Conservation (phyloP, 2,113 vertebrate genomes). For the Oryzias woworae region DNA sequence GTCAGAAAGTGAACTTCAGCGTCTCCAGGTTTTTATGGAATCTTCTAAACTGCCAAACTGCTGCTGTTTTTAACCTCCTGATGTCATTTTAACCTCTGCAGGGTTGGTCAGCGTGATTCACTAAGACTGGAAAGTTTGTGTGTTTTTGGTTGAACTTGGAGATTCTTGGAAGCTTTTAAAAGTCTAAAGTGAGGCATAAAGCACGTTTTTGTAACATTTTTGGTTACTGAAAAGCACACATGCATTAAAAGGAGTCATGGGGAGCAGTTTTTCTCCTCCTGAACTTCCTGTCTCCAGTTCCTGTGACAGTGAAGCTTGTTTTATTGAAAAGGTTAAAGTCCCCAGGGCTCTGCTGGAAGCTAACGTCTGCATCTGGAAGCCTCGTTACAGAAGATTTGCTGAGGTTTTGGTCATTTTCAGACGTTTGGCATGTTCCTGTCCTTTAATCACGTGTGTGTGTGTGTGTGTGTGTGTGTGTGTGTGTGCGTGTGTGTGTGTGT, state of each 20-base stretch:
- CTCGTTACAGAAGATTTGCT: slow-evolving; percentile 1
- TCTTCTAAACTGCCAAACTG: too few species aligned
- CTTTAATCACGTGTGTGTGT: not conserved
- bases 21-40: too few species aligned
- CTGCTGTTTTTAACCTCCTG: not conserved
- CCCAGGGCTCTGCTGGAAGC: not conserved
- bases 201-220: not conserved
- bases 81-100: slow-evolving; percentile 47
- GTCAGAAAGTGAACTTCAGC: too few species aligned
- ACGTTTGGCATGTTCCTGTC: not conserved
- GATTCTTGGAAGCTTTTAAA: slow-evolving; percentile 16
- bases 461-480: not conserved
- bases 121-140: slow-evolving; percentile 49
- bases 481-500: not conserved
- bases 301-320: not conserved
- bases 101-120: slow-evolving; percentile 36
- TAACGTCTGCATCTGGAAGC: not conserved
- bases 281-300: slow-evolving; percentile 25
- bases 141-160: slow-evolving; percentile 20
- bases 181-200: too few species aligned
- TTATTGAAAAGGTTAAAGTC: not conserved
- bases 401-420: slow-evolving; percentile 1
- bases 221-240: slow-evolving; percentile 28
- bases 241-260: not conserved
- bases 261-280: not conserved